These are phyloP conservation scores for Manis pentadactyla DNA, from an alignment of 2,797 vertebrate genomes.

Conservation along the genomic window DNA sequence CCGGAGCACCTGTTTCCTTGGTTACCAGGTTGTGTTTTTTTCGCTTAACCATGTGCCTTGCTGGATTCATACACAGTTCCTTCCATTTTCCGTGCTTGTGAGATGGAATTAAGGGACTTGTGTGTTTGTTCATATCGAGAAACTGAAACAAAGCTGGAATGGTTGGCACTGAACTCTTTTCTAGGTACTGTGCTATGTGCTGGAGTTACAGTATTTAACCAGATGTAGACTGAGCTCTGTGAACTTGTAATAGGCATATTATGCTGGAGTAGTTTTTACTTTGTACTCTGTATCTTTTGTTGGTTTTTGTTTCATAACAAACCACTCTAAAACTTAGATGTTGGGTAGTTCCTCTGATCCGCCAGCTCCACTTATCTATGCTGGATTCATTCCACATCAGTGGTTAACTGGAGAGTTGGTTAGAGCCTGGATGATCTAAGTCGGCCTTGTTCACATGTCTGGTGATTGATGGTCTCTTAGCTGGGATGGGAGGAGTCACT, in stretches of 20 bases:
- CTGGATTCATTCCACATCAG: not conserved
- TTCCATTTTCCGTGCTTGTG: constrained; percentile 3
- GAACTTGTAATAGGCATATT: not conserved
- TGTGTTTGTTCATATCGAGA: not conserved
- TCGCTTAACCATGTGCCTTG: not conserved
- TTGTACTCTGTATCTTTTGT: not conserved
- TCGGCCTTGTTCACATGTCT: not conserved
- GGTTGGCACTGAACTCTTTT: not conserved
- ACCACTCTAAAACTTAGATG: not conserved
- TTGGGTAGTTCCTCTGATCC: not conserved
- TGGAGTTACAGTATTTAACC: not conserved
- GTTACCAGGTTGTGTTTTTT: not conserved
- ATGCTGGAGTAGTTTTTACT: not conserved
- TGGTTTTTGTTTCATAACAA: not conserved
- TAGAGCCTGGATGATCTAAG: not conserved
- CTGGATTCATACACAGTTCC: not conserved
- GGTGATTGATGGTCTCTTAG: not conserved
- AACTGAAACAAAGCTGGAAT: not conserved
- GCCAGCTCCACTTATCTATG: not conserved
- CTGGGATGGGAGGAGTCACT: not conserved
- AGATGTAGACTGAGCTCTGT: not conserved
- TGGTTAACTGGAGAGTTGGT: not conserved
- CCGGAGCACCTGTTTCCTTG: not conserved
- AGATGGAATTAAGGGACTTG: not conserved
- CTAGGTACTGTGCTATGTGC: not conserved